Evolutionary conservation across 2,113 vertebrate species (phyloP), one percentile per base, ranked within the genome.

Genomic region (Haliaeetus leucogaster): DNA sequence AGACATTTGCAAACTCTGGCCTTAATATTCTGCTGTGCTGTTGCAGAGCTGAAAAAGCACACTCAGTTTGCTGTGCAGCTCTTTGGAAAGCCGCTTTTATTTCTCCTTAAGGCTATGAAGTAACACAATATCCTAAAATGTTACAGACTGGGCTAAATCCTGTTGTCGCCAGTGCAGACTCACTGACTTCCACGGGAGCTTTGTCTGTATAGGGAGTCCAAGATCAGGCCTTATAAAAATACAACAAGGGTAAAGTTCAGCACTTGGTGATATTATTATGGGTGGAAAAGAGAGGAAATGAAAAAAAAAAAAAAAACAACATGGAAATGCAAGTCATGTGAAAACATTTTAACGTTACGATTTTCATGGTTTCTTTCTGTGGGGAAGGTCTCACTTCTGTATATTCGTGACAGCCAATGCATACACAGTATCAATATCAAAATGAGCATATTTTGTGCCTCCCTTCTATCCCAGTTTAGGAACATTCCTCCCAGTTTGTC

Each of bases 71-170:
- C 90, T 62, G 53, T 38, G 65, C 43, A 93, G 77, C 67, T 76
- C 85, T 82, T 86, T 82, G 92, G 82, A 97, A 95, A 91, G 86
- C 91, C 91, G 86, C 61, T 95, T 96, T 88, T 95, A 90, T 93
- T 94, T 93, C 95, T 96, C 95, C 95, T 96, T 93, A 95, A 93
- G 94, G 89, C 96, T 96, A 90, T 91, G 88, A 95, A 96, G 86
- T 96, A 96, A 94, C 92, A 93, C 92, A 96, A 96, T 94, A 96
- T 93, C 93, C 93, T 77, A 94, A 97, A 96, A 96, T n/a, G 70
- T 88, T 96, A 97, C 94, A 95, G 86, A 95, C 89, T 93, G 96
- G 94, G 53, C 73, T 96, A 97, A 96, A 95, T 79, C 87, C 94
- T 86, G 84, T 59, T 93, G 88, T 81, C 59, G 77, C 93, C 82